Evolutionary conservation across 2,888 invertebrate species (phyloP), one percentile per base, ranked within the genome.

Genomic region (Allophyes oxyacanthae): DNA sequence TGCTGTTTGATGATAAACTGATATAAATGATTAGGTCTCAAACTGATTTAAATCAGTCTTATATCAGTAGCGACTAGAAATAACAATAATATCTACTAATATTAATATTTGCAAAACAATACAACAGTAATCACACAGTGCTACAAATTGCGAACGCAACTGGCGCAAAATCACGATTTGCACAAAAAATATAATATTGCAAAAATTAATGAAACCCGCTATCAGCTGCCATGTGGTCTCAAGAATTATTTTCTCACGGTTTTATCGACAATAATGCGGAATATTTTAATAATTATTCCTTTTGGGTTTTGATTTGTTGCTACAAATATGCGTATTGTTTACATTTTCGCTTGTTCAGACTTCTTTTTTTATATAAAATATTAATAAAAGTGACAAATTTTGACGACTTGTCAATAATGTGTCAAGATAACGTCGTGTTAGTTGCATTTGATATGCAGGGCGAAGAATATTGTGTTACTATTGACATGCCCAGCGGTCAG

Each of bases 171-270:
- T 64, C 54, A 63, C 41, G 62, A 64, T 68, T 53, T 46, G 36
- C 54, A 65, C 53, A 73, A 69, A 74, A 66, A 43, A 53, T 25
- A 56, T 44, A 58, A 78, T 80, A 82, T 83, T 82, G 86, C 85
- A 82, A 83, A 84, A 81, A 72, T 62, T 78, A 77, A 80, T 79
- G 72, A 79, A 75, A 75, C 54, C 41, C 68, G 54, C 66, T 85
- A 86, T 86, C 86, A 77, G 25, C 28, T 54, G 25, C 52, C 82
- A 82, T 68, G 73, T 86, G 85, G 65, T 61, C 62, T 60, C 60
- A 54, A 57, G 60, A 45, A 46, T 54, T 44, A 66, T 74, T 69
- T 84, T 87, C 87, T 76, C 87, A 87, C 83, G 81, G 73, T 56
- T 72, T 72, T 79, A 74, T 79, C 74, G 56, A 66, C 64, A 64